Evolutionary conservation across 1,140 invertebrate genomes (phyloP).

Genomic region (Drusus annulatus): DNA sequence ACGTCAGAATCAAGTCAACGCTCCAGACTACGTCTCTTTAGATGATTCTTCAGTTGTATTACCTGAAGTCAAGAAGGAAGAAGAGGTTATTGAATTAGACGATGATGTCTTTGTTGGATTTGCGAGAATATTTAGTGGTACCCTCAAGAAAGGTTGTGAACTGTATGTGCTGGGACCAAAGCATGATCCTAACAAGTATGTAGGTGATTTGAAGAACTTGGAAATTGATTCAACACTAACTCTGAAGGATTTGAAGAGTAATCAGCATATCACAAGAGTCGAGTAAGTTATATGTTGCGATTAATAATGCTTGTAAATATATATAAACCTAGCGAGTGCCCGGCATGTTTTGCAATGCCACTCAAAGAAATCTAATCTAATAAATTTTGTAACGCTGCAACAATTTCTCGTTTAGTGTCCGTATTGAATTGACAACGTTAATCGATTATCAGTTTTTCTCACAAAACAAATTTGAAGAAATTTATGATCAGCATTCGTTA

Average conservation of each 20-base stretch:
- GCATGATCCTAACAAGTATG: conserved; percentile 84
- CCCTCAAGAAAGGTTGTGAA: conserved; percentile 82
- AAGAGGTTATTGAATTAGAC: conserved; percentile 66
- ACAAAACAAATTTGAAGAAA: no score
- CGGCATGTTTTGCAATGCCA: no score
- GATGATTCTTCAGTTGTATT: conserved; percentile 63
- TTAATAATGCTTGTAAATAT: no score
- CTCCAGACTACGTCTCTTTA: conserved; percentile 70
- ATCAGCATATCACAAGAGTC: conserved; percentile 71
- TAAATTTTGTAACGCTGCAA: no score
- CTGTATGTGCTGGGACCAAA: conserved; percentile 92
- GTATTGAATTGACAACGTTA: no score
- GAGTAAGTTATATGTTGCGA: conserved; percentile 63
- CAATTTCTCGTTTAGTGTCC: no score
- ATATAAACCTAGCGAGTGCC: no score
- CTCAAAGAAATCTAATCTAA: no score
- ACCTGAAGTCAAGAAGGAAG: conserved; percentile 61
- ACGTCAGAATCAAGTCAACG: conserved; percentile 67
- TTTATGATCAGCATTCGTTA: no score
- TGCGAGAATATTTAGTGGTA: conserved; percentile 94
- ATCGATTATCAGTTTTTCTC: no score
- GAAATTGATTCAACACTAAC: conserved; percentile 72
- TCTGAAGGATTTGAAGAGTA: conserved; percentile 78
- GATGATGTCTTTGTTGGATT: conserved; percentile 91
- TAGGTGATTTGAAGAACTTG: conserved; percentile 64